Evolutionary conservation across 1,140 invertebrate species (phyloP), one percentile per base, ranked within the genome.

Genomic region (Pseudomyrmex cubaensis): DNA sequence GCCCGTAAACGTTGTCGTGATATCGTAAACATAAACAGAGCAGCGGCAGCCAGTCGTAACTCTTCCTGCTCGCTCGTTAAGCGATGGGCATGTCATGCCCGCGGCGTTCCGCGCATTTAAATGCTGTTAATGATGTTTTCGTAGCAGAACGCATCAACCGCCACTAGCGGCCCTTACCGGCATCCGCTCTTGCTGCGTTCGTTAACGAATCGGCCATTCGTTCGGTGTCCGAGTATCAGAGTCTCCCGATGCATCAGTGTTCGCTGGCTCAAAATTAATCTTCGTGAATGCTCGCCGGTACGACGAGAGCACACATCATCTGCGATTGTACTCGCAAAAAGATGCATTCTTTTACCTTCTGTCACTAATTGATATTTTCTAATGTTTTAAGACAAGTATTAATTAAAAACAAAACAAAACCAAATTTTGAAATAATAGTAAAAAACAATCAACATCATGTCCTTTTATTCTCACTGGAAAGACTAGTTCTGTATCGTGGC

Each of bases 111-210:
- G 82, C 62, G 83, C 86, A 88, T 90, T 91, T 90, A 90, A 91
- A 91, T 87, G 87, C 86, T 89, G 86, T 91, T 91, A 91, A 91
- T 88, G 85, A 90, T 84, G 83, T 87, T 90, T 88, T 88, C 78
- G 86, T 89, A 87, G 76, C 80, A 52, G 83, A 82, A 88, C 83
- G 80, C 80, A 83, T 35, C 72, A 48, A n/a, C 35, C 22, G 8
- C 9, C 25, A 25, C 35, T 7, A 56, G 22, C 44, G 46, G 7
- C 59, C 13, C 17, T 66, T 15, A 56, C 50, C 20, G 69, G 20
- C 62, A 57, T 57, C 35, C 62, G 52, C 50, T 35, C 35, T 35
- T 35, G 35, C n/a, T 17, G 12, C 54, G 46, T n/a, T 50, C 76
- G 54, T 80, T 80, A 80, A 54, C 35, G 66, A 72, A 72, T 72